Evolutionary conservation across 2,797 vertebrate species (phyloP).

Genomic region (Salmo trutta): DNA sequence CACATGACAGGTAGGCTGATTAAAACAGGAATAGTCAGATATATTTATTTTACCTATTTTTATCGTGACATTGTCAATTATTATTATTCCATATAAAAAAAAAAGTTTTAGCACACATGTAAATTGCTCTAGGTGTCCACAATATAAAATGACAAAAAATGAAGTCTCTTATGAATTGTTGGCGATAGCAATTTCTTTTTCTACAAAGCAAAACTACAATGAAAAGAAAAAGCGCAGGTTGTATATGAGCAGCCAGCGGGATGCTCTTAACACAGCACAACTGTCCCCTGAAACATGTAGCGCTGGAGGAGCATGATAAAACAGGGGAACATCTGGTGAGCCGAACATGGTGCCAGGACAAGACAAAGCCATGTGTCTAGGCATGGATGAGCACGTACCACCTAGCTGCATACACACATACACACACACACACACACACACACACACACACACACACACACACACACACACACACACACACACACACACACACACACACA

Average conservation of each 20-base stretch:
- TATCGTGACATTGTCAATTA: neutral
- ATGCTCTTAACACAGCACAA: slow-evolving; percentile 53
- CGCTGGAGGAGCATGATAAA: slow-evolving; percentile 78
- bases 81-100: slow-evolving; percentile 4
- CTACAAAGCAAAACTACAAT: slow-evolving; percentile 29
- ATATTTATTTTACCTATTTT: neutral
- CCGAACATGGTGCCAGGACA: slow-evolving; percentile 75
- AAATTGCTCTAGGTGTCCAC: neutral
- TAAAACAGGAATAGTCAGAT: neutral
- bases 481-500: neutral
- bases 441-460: slow-evolving; percentile 16
- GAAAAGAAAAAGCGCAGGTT: slow-evolving; percentile 49
- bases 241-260: slow-evolving; percentile 52
- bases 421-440: slow-evolving; percentile 12
- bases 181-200: slow-evolving; percentile 26
- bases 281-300: slow-evolving; percentile 68
- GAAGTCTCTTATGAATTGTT: neutral
- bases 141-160: neutral
- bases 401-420: neutral
- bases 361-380: slow-evolving; percentile 78
- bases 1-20: neutral
- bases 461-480: slow-evolving; percentile 25
- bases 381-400: slow-evolving; percentile 10
- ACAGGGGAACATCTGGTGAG: slow-evolving; percentile 83
- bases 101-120: neutral